phyloP scores from a whole-genome alignment of 2,797 vertebrate species.

The Zonotrichia albicollis region DNA sequence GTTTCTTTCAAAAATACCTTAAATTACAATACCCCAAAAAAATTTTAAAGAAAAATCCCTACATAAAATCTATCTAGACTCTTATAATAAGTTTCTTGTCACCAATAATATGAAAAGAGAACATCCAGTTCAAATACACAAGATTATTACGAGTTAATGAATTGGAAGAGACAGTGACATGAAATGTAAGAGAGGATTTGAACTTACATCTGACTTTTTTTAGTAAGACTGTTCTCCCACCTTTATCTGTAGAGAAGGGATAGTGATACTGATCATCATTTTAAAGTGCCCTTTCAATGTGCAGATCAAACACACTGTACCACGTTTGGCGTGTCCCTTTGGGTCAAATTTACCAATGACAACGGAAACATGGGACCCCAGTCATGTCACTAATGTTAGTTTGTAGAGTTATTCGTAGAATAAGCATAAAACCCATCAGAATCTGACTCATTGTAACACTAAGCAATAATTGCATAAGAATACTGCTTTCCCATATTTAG shows the following conservation, averaged over 20 bases:
- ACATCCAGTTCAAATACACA: neutral
- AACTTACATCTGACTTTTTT: neutral
- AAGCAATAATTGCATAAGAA: neutral
- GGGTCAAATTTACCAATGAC: neutral
- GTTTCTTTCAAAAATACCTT: neutral
- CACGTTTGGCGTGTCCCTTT: neutral
- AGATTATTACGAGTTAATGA: neutral
- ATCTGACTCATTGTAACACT: neutral
- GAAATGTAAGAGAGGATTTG: neutral
- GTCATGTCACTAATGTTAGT: neutral
- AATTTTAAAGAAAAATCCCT: fast-evolving
- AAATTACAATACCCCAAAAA: fast-evolving
- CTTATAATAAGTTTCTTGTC: neutral
- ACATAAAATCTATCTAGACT: neutral
- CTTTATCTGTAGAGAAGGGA: neutral
- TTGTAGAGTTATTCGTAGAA: neutral
- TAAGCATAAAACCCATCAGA: neutral
- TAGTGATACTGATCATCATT: neutral
- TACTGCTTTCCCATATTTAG: neutral
- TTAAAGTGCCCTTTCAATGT: neutral
- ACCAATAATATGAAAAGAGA: neutral
- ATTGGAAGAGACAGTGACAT: neutral
- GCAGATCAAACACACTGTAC: neutral
- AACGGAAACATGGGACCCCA: fast-evolving
- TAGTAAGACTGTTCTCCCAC: neutral